Percentiles rank a stretch among this genome's conserved stretches.
Conservation (phyloP, 2,797 vertebrate genomes). For the Chromis chromis region DNA sequence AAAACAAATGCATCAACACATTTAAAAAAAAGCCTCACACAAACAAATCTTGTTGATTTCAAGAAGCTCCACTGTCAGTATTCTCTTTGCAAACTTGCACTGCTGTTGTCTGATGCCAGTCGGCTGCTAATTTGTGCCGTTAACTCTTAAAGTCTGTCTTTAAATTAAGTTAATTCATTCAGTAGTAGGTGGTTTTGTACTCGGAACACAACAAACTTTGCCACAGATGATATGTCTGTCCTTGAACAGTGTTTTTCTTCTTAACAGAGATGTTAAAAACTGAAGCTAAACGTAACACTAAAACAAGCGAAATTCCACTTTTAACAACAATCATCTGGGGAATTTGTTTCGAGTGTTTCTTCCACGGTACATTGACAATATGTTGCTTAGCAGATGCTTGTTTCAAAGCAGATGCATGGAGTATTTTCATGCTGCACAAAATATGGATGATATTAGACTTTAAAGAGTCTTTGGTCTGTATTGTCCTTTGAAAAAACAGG, state of each 20-base stretch:
- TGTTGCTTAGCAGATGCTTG: slow-evolving; percentile 47
- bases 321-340: slow-evolving; percentile 5
- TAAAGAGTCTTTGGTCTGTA: slow-evolving; percentile 13
- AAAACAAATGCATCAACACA: slow-evolving; percentile 1
- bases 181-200: slow-evolving; percentile 12
- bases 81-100: background rate
- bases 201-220: background rate
- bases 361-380: slow-evolving; percentile 29
- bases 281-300: background rate
- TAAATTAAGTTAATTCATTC: slow-evolving; percentile 20
- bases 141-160: background rate
- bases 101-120: slow-evolving; percentile 14
- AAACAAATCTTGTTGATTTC: background rate
- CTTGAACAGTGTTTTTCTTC: slow-evolving; percentile 40
- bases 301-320: slow-evolving; percentile 22
- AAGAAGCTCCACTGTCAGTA: slow-evolving; percentile 1
- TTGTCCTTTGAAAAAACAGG: slow-evolving; percentile 29
- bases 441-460: slow-evolving; percentile 35
- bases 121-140: slow-evolving; percentile 14
- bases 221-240: slow-evolving; percentile 24
- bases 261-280: background rate
- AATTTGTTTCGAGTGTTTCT: slow-evolving; percentile 27
- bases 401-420: slow-evolving; percentile 36
- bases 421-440: slow-evolving; percentile 36
- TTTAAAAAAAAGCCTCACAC: background rate